phyloP scores from a whole-genome alignment of 2,888 invertebrate species.

The Priocnemis perturbator region DNA sequence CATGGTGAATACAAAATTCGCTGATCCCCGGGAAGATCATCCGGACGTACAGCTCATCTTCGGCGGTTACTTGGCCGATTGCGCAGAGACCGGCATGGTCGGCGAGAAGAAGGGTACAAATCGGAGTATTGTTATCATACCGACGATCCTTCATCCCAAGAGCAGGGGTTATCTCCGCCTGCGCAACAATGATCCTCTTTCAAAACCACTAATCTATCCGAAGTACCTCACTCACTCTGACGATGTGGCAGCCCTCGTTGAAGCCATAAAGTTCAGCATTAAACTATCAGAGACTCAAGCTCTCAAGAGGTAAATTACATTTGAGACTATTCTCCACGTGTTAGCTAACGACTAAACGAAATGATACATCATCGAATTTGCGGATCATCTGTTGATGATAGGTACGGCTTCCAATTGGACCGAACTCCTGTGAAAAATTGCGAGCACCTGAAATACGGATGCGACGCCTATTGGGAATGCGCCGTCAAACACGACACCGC shows the following conservation, averaged over 20 bases:
- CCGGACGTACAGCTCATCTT: constrained; percentile 93
- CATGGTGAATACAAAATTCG: constrained; percentile 87
- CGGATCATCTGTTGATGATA: no score
- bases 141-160: constrained; percentile 89
- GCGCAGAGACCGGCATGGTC: constrained; percentile 90
- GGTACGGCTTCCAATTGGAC: constrained; percentile 86
- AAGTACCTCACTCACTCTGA: constrained; percentile 87
- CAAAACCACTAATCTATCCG: constrained; percentile 89
- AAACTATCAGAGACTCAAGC: constrained; percentile 83
- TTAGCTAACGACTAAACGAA: not conserved
- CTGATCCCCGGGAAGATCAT: constrained; percentile 84
- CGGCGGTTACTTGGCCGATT: constrained; percentile 90
- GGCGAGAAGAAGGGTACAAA: constrained; percentile 85
- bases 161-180: constrained; percentile 88
- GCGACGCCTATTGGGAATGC: constrained; percentile 81
- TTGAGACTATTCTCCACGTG: constrained; percentile 8
- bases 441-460: constrained; percentile 84
- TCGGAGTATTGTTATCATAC: constrained; percentile 85
- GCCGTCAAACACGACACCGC: constrained; percentile 79
- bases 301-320: constrained; percentile 66
- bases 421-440: constrained; percentile 85
- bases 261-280: constrained; percentile 89
- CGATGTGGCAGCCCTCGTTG: constrained; percentile 87
- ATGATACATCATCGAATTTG: no score
- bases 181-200: constrained; percentile 85